A percentile compares a stretch with the other conserved stretches of the same genome.
phyloP scores from a whole-genome alignment of 2,888 invertebrate genomes.

The Sinelater perroti region DNA sequence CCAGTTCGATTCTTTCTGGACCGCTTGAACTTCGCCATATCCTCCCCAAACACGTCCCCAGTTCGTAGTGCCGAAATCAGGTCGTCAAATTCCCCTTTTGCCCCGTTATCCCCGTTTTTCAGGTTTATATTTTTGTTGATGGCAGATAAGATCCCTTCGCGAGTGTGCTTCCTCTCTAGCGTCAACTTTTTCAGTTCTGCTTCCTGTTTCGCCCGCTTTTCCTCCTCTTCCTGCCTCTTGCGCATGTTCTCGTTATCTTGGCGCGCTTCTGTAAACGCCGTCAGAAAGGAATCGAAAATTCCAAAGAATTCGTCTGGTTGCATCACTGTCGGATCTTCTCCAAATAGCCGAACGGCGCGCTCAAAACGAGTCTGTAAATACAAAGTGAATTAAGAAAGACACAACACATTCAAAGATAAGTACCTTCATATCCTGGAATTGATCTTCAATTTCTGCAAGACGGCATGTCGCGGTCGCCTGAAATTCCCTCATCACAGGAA shows the following conservation, averaged over 20 bases:
- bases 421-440: slow-evolving; percentile 94
- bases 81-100: slow-evolving; percentile 94
- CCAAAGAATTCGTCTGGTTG: slow-evolving; percentile 96
- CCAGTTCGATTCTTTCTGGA: slow-evolving; percentile 73
- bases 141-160: slow-evolving; percentile 79
- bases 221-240: slow-evolving; percentile 87
- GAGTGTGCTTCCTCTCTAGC: slow-evolving; percentile 83
- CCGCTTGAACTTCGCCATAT: slow-evolving; percentile 90
- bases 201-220: slow-evolving; percentile 86
- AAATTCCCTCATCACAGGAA: slow-evolving; percentile 94
- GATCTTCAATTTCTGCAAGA: slow-evolving; percentile 90
- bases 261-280: slow-evolving; percentile 82
- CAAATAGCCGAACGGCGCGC: slow-evolving; percentile 86
- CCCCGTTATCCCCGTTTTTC: slow-evolving; percentile 69
- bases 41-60: slow-evolving; percentile 95
- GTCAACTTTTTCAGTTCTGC: slow-evolving; percentile 89
- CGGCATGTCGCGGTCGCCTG: slow-evolving; percentile 91
- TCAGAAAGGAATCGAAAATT: slow-evolving; percentile 87
- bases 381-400: too few relatives aligned
- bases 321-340: slow-evolving; percentile 84
- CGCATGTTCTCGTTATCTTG: slow-evolving; percentile 89
- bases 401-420: not conserved
- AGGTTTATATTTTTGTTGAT: slow-evolving; percentile 76
- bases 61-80: slow-evolving; percentile 93
- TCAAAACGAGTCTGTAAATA: slow-evolving; percentile 73